Conservation (phyloP, 92 coral and sea anemone genomes). For the Pocillopora meandrina region DNA sequence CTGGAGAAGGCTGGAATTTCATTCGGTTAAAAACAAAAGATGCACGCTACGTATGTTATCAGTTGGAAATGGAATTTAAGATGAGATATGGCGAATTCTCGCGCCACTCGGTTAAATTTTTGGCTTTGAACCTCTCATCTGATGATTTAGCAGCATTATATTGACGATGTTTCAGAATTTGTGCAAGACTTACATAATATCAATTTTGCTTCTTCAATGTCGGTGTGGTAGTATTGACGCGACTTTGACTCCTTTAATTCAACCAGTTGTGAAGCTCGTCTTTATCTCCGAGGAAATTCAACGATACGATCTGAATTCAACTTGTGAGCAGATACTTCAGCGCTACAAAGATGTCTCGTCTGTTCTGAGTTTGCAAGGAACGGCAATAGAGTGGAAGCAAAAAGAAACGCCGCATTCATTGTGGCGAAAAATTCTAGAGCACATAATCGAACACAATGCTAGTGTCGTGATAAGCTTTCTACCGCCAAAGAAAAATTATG, state of each 20-base stretch:
- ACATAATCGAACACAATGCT: constrained; percentile 39
- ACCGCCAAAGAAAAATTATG: constrained; percentile 40
- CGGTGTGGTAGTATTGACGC: background rate
- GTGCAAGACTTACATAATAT: no score
- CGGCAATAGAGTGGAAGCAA: constrained; percentile 51
- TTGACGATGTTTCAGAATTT: constrained; percentile 21
- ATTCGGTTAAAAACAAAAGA: background rate
- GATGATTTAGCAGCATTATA: background rate
- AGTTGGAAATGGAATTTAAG: background rate
- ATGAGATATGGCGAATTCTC: background rate
- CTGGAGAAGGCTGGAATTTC: background rate
- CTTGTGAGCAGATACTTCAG: constrained; percentile 5
- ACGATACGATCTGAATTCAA: constrained; percentile 8
- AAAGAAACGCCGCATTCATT: constrained; percentile 39
- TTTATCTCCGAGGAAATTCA: constrained; percentile 24
- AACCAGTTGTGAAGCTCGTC: constrained; percentile 14
- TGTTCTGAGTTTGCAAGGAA: constrained; percentile 24
- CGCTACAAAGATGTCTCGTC: background rate
- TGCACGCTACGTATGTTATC: background rate
- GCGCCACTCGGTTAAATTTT: background rate
- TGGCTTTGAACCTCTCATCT: background rate
- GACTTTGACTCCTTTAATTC: constrained; percentile 1
- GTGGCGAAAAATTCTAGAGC: constrained; percentile 22
- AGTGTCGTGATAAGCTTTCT: constrained; percentile 62
- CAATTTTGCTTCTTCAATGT: background rate